Evolutionary conservation across 2,888 invertebrate genomes (phyloP).

Genomic region (Aricia artaxerxes): DNA sequence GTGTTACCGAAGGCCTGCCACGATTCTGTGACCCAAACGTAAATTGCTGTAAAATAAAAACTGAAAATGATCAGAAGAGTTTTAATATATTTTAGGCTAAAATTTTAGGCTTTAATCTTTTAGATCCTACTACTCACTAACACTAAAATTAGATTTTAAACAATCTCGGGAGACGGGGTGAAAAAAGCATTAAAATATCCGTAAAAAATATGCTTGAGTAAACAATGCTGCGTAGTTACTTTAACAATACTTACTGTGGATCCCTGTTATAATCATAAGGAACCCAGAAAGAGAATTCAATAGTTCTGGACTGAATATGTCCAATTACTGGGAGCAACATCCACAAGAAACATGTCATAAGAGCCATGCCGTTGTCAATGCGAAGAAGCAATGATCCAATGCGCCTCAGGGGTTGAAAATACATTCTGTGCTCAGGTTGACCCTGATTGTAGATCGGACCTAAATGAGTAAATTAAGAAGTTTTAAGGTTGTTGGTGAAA

Average conservation of each 20-base stretch:
- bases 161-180: too few species aligned
- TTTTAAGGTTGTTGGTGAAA: not conserved
- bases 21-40: slow-evolving; percentile 56
- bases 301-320: slow-evolving; percentile 49
- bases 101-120: too few species aligned
- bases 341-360: slow-evolving; percentile 57
- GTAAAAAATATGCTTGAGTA: too few species aligned
- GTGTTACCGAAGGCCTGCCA: slow-evolving; percentile 57
- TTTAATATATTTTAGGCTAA: slow-evolving; percentile 6
- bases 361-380: slow-evolving; percentile 49
- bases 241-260: slow-evolving; percentile 51
- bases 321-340: slow-evolving; percentile 51
- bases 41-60: slow-evolving; percentile 51
- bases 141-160: too few species aligned
- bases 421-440: slow-evolving; percentile 46
- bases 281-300: slow-evolving; percentile 60
- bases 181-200: too few species aligned
- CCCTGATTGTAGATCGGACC: slow-evolving; percentile 47
- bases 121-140: too few species aligned
- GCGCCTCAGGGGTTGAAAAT: slow-evolving; percentile 46
- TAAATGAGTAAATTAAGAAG: slow-evolving; percentile 16
- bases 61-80: slow-evolving; percentile 43
- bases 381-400: slow-evolving; percentile 47
- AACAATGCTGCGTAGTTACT: not conserved
- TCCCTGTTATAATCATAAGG: slow-evolving; percentile 54